Evolutionary conservation across 2,113 vertebrate genomes (phyloP), one percentile per base, ranked within the genome.

Genomic region (Lepus europaeus): DNA sequence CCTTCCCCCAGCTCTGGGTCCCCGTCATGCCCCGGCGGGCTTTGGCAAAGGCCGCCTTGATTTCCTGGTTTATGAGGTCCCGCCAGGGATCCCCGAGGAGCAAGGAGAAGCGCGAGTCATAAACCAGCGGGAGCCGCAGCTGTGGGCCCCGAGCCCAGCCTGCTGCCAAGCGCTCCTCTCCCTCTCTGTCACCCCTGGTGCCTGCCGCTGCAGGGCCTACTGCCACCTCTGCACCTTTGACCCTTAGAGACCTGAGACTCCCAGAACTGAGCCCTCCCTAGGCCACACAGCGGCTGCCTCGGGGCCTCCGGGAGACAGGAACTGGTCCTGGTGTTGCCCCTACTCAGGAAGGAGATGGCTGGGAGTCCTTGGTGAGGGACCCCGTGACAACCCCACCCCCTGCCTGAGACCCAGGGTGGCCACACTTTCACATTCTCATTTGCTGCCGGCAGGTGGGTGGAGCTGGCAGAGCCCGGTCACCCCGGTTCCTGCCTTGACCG

Each of bases 1-100:
- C 73, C 66, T 61, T 13, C 5, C 66, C 78, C 2, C 22, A 51
- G 33, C 72, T 36, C 56, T 5, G 0, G 8, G 93, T 73, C 31
- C 64, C 61, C 0, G 33, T 77, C 0, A 1, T 0, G 59, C 97
- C 94, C 78, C 98, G 98, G 87, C 97, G 98, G 68, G 98, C 98
- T 96, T 97, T 98, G 49, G 96, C 98, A 97, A 99, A 99, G 91
- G 98, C 98, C n/a, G 70, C 82, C 97, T 98, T 99, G 96, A 99
- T 98, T 98, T 99, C 99, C 80, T 98, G 98, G 25, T 98, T 99
- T 97, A 99, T 98, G 87, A 97, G 96, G 19, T 98, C 98, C 95
- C 99, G 98, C 99, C 99, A 99, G 91, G 98, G 98, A 77, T 98
- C 98, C 89, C 99, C 99, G 94, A 33, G 81, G 96, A 27, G 56